Evolutionary conservation across 2,888 invertebrate species (phyloP), one percentile per base, ranked within the genome.

Genomic region (Melanostoma scalare): DNA sequence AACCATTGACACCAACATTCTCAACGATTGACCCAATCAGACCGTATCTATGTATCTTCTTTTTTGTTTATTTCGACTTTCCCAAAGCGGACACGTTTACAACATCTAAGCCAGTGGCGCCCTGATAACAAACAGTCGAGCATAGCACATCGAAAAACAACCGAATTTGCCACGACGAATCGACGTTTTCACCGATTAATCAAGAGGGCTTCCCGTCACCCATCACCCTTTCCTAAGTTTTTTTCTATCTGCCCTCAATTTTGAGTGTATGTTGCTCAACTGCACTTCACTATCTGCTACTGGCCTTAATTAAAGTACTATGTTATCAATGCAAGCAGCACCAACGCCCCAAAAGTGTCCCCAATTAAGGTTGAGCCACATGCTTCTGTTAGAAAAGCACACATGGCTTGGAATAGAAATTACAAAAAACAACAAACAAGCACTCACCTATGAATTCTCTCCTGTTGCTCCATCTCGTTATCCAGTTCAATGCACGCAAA

Each of bases 391-490:
- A 42, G 6, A 6, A 6, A 33, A 6, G 6, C 40, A 44, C 5
- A 48, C 8, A 0, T 50, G 38, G 48, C 31, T 53, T 33, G 36
- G 20, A 68, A 42, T 20, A 20, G 20, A 1, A 38, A 44, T 6
- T 6, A 72, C n/a, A 20, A 40, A 31, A 76, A 61, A 65, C 56
- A 38, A 75, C 10, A 31, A 40, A 48, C 55, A 56, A 30, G 2
- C 52, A 89, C 93, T 92, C 91, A 98, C 98, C 95, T 95, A 92
- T 98, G 96, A 90, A 99, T 97, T 91, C 97, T 96, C 91, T 97
- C 96, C 89, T 97, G 94, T 92, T 98, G 98, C 89, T 96, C 95
- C 88, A 94, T 93, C 87, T 95, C 94, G 90, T 96, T 95, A 48
- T 95, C 94, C 87, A 96, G 92, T 88, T 97, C 95, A 87, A 98